Conservation (phyloP, 1,140 invertebrate genomes). For the Halyomorpha halys region DNA sequence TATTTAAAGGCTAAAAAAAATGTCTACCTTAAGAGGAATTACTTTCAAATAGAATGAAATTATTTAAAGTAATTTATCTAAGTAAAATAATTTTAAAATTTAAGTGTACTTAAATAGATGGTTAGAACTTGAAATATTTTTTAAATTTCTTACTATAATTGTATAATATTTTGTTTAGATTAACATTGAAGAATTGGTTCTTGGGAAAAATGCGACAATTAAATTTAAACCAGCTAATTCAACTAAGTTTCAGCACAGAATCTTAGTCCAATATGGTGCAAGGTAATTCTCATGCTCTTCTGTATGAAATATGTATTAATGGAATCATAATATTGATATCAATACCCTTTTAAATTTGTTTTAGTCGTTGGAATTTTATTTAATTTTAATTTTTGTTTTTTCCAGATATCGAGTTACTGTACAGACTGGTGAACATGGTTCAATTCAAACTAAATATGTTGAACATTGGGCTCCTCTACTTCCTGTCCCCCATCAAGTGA, state of each 20-base stretch:
- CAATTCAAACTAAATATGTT: constrained; percentile 29
- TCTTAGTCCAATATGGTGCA: constrained; percentile 17
- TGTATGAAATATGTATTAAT: not conserved
- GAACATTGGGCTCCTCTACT: constrained; percentile 46
- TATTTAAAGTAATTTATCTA: no score
- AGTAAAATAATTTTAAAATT: no score
- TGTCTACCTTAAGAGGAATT: no score
- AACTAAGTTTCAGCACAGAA: constrained; percentile 38
- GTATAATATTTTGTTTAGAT: constrained; percentile 38
- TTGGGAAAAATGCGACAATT: constrained; percentile 39
- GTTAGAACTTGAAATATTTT: no score
- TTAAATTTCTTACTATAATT: not conserved
- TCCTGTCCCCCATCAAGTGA: constrained; percentile 51
- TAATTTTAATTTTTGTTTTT: not conserved
- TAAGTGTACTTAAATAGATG: no score
- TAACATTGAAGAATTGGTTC: constrained; percentile 42
- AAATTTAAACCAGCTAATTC: constrained; percentile 39
- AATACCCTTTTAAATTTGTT: no score
- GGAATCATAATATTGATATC: no score
- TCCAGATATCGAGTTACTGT: constrained; percentile 18
- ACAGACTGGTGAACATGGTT: not conserved
- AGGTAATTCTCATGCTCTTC: not conserved
- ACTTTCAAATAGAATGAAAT: no score
- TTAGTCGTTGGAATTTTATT: no score
- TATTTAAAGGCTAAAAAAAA: no score